Conservation (phyloP, 2,113 vertebrate genomes). For the Paralichthys olivaceus region DNA sequence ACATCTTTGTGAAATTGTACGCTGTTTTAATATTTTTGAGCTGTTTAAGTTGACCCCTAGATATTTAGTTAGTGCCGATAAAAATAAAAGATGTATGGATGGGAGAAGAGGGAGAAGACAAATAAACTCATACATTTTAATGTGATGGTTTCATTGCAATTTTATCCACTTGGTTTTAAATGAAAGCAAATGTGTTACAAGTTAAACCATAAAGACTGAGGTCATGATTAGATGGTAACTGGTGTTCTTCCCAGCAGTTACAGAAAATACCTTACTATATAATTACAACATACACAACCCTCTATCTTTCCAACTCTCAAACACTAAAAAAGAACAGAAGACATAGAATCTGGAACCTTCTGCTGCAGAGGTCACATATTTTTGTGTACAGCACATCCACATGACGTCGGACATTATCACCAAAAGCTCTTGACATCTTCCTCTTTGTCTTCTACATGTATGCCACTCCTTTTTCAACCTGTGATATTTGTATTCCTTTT, state of each 20-base stretch:
- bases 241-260: neutral
- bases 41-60: conserved; percentile 74
- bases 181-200: neutral
- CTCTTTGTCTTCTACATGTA: too few species aligned
- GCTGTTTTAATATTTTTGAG: conserved; percentile 78
- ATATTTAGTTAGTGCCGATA: conserved; percentile 80
- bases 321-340: too few species aligned
- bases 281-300: too few species aligned
- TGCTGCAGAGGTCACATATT: too few species aligned
- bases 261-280: too few species aligned
- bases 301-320: too few species aligned
- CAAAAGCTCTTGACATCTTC: too few species aligned
- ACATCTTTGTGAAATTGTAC: conserved; percentile 63
- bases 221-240: neutral
- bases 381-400: too few species aligned
- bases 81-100: conserved; percentile 83
- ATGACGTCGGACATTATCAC: too few species aligned
- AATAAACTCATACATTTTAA: conserved; percentile 87
- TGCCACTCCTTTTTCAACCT: too few species aligned
- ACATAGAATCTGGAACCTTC: too few species aligned
- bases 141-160: conserved; percentile 26
- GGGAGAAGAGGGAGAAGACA: conserved; percentile 73
- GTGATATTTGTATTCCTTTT: too few species aligned
- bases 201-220: neutral
- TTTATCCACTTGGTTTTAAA: conserved; percentile 3